A percentile compares a stretch with the other conserved stretches of the same genome.
Evolutionary conservation across 2,888 invertebrate genomes (phyloP).

Genomic region (Asteroscopus sphinx): DNA sequence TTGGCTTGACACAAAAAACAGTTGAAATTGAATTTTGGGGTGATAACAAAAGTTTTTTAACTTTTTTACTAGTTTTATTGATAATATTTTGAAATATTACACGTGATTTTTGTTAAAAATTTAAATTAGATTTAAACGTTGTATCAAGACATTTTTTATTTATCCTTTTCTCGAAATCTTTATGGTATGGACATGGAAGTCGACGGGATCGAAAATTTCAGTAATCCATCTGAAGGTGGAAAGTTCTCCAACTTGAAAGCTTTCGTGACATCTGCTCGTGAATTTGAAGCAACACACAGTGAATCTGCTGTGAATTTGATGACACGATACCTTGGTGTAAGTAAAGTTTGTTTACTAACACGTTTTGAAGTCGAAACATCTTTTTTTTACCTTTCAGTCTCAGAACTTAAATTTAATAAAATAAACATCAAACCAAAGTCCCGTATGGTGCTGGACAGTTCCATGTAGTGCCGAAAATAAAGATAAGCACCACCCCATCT

Average conservation of each 20-base stretch:
- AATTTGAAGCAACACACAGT: conserved; percentile 87
- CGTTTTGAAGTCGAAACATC: too few species aligned
- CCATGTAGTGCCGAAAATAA: too few species aligned
- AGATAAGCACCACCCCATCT: too few species aligned
- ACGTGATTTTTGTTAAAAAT: conserved; percentile 5
- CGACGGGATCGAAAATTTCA: conserved; percentile 75
- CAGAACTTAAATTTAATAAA: too few species aligned
- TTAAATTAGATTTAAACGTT: neutral
- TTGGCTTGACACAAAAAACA: conserved; percentile 77
- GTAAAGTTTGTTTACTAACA: conserved; percentile 40
- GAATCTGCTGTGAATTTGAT: conserved; percentile 87
- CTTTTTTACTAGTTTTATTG: conserved; percentile 44
- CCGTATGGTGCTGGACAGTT: too few species aligned
- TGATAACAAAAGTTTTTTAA: conserved; percentile 43
- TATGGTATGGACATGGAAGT: conserved; percentile 77
- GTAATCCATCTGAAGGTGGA: conserved; percentile 74
- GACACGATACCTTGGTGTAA: conserved; percentile 87
- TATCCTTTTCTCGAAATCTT: conserved; percentile 17
- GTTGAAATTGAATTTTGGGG: conserved; percentile 81
- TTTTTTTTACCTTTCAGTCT: too few species aligned
- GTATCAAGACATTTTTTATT: conserved; percentile 1
- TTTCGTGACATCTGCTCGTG: conserved; percentile 87
- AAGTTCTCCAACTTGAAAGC: conserved; percentile 87
- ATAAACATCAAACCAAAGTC: too few species aligned
- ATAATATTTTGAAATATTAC: conserved; percentile 21